Evolutionary conservation across 2,113 vertebrate genomes (phyloP).

Genomic region (Brachyhypopomus occidentalis): DNA sequence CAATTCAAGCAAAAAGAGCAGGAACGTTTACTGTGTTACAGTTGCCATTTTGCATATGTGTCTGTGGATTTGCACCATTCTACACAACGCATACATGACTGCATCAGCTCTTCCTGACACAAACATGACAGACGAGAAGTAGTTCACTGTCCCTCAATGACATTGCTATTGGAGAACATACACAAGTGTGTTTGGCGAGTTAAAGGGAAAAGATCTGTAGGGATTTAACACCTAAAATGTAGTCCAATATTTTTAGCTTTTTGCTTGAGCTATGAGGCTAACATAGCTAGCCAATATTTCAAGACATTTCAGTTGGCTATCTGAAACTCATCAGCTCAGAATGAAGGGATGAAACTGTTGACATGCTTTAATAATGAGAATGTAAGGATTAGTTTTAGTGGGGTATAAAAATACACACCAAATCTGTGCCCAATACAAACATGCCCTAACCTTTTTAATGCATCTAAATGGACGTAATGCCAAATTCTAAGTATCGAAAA

Average conservation of each 20-base stretch:
- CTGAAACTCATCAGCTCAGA: too few relatives aligned
- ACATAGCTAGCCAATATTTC: too few relatives aligned
- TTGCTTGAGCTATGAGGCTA: too few relatives aligned
- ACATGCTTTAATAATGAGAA: too few relatives aligned
- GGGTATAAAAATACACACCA: neutral
- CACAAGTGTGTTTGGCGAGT: too few relatives aligned
- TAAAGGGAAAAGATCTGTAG: too few relatives aligned
- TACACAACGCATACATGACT: neutral
- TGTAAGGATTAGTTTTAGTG: neutral
- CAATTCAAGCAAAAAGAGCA: neutral
- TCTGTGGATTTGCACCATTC: slow-evolving; percentile 13
- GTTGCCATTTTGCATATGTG: too few relatives aligned
- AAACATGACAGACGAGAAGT: neutral
- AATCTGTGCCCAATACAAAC: neutral
- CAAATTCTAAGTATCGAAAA: neutral
- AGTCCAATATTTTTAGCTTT: too few relatives aligned
- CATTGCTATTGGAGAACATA: neutral
- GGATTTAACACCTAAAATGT: too few relatives aligned
- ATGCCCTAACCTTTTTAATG: neutral
- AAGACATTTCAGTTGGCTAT: too few relatives aligned
- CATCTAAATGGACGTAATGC: neutral
- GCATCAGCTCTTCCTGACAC: neutral
- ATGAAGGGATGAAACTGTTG: too few relatives aligned
- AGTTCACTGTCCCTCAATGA: neutral
- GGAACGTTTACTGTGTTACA: neutral